Evolutionary conservation across 2,113 vertebrate genomes (phyloP), one percentile per base, ranked within the genome.

Genomic region (Ptychochromis oligacanthus): DNA sequence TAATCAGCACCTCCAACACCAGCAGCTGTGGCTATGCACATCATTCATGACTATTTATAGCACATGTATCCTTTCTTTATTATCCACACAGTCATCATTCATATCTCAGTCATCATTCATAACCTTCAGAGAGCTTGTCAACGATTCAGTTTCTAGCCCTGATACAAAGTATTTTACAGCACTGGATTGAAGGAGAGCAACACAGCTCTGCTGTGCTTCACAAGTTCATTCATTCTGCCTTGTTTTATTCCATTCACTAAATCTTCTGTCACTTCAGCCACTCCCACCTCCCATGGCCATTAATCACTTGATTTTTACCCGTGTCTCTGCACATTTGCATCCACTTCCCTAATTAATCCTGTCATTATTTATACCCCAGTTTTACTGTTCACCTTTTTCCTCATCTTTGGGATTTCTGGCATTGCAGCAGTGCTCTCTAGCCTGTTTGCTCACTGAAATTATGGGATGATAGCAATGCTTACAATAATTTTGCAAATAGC

Each of bases 321-420:
- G 4, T 26, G 52, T 28, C 34, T 18, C 31, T 26, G 17, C 1
- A 55, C 61, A 79, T 79, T 64, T 79, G 49, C 17, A 67, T 65
- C 11, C 55, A 67, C 62, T 65, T 67, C 78, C 12, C 20, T 58
- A 65, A 67, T 80, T 80, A 80, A 64, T n/a, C 61, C 77, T 43
- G n/a, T 56, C 7, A 67, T 40, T 54, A 57, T 20, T 77, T 57
- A 58, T 28, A 57, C 24, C 2, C 2, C 52, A 9, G 36, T 24
- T 64, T 79, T 26, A 40, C 52, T 38, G 12, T 67, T 67, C 38
- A 67, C 12, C 52, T 56, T 67, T 46, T 22, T 4, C 28, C 24
- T 46, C 31, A 17, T 36, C 65, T 72, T 6, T 72, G 65, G 24
- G 43, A 52, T 8, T 20, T 70, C 65, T 52, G 20, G 20, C 6